Evolutionary conservation across 2,888 invertebrate species (phyloP), one percentile per base, ranked within the genome.

Genomic region (Heteromyza rotundicornis): DNA sequence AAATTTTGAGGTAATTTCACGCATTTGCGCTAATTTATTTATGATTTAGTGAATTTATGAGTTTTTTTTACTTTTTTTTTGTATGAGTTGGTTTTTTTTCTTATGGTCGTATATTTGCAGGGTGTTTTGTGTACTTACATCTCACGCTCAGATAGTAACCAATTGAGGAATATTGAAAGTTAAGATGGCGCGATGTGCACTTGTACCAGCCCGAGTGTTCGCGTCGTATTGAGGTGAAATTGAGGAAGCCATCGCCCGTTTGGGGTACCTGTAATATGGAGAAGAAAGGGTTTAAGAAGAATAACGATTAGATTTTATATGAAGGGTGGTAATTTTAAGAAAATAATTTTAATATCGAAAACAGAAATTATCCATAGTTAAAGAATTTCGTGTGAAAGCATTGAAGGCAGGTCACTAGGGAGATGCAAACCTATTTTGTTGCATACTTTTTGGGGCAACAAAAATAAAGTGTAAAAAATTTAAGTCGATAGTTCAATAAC

Each of bases 191-290:
- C 61, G 94, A 92, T 57, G 92, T 90, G 84, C 95, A 95, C 81
- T 94, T 92, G 86, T 95, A 95, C 95, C 95, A 95, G 77, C 95
- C 95, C 61, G 92, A 92, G 85, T 95, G 92, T 68, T 91, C 89
- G 55, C 90, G 86, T 57, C 88, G 86, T 78, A 95, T 90, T 72
- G 90, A 87, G 56, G 90, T 89, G 85, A 95, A 95, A 84, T 95
- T 95, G 63, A 95, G 87, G 81, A 91, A 93, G 60, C 95, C 92
- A 76, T 90, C 90, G 56, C 88, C 88, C 67, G 88, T 87, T 82
- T 91, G 91, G 69, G 88, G 87, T 63, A 90, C 89, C 81, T 84
- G 50, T 19, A 44, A 44, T 64, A 63, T 36, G 23, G 53, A 58
- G 22, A 54, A 59, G 52, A 2, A 40, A 14, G n/a, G n/a, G n/a